A percentile compares a stretch with the other conserved stretches of the same genome.
Evolutionary conservation across 2,113 vertebrate genomes (phyloP).

Genomic region (Clarias macrocephalus): DNA sequence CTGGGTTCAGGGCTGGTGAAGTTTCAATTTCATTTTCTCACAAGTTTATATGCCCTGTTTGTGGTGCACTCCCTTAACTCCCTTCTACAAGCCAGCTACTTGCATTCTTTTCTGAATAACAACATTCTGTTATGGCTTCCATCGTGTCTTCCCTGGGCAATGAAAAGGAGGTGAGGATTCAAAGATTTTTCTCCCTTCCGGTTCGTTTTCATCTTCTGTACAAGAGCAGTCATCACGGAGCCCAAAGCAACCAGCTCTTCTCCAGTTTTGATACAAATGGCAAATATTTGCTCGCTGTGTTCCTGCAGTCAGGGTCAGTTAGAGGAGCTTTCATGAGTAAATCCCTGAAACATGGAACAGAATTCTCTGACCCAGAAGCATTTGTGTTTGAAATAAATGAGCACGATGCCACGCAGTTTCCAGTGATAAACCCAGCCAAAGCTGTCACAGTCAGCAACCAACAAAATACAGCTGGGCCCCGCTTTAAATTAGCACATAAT

Average conservation of each 20-base stretch:
- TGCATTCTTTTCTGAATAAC: too few species aligned
- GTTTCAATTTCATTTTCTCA: too few species aligned
- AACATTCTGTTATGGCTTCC: not conserved
- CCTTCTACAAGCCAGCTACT: too few species aligned
- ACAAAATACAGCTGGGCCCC: too few species aligned
- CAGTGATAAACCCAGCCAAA: not conserved
- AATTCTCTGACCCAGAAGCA: not conserved
- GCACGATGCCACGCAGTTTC: not conserved
- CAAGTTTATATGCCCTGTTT: too few species aligned
- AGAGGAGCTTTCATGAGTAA: constrained; percentile 32
- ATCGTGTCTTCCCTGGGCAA: constrained; percentile 2
- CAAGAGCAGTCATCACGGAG: constrained; percentile 9
- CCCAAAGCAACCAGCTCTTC: not conserved
- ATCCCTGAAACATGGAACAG: not conserved
- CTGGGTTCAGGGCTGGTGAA: too few species aligned
- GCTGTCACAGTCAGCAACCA: not conserved
- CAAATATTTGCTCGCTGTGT: constrained; percentile 12
- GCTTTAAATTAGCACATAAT: not conserved
- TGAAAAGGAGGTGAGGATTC: constrained; percentile 14
- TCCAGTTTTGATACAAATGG: not conserved
- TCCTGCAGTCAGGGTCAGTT: not conserved
- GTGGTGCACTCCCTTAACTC: too few species aligned
- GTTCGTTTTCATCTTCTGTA: constrained; percentile 44
- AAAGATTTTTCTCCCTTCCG: constrained; percentile 7
- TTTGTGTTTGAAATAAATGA: constrained; percentile 18